These are phyloP conservation scores for Sorex maritimensis DNA, from an alignment of 2,797 vertebrate genomes.

Conservation along the genomic window DNA sequence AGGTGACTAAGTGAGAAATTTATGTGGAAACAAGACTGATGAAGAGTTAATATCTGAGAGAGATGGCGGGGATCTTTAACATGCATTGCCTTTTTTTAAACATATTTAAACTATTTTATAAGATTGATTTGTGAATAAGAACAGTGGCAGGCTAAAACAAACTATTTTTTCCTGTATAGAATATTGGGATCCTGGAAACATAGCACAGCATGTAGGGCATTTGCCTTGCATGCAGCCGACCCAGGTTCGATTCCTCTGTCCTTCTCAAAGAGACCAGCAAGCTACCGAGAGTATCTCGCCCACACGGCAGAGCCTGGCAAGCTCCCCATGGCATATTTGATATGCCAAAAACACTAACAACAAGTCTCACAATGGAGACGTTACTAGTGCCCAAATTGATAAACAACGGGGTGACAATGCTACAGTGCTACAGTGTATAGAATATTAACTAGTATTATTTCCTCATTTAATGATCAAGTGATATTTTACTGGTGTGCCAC, in stretches of 20 bases:
- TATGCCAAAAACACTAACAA: too few species aligned
- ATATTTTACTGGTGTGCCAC: background rate
- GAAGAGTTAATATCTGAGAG: background rate
- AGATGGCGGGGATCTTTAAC: background rate
- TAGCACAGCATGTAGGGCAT: too few species aligned
- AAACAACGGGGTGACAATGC: too few species aligned
- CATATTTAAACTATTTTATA: background rate
- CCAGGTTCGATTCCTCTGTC: too few species aligned
- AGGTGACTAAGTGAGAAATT: background rate
- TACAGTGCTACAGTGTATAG: background rate
- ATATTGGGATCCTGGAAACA: background rate
- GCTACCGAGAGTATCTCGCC: too few species aligned
- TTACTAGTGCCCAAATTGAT: too few species aligned
- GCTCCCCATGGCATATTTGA: too few species aligned
- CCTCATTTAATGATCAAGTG: background rate
- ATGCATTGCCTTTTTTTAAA: background rate
- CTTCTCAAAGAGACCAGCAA: too few species aligned
- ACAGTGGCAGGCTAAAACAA: background rate
- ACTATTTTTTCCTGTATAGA: background rate
- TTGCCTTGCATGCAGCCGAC: too few species aligned
- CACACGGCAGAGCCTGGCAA: too few species aligned
- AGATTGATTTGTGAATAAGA: conserved; percentile 21
- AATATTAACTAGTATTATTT: background rate
- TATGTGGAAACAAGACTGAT: background rate
- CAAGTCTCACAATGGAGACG: too few species aligned